Evolutionary conservation across 2,797 vertebrate species (phyloP).

Genomic region (Hafferia zeledoni): DNA sequence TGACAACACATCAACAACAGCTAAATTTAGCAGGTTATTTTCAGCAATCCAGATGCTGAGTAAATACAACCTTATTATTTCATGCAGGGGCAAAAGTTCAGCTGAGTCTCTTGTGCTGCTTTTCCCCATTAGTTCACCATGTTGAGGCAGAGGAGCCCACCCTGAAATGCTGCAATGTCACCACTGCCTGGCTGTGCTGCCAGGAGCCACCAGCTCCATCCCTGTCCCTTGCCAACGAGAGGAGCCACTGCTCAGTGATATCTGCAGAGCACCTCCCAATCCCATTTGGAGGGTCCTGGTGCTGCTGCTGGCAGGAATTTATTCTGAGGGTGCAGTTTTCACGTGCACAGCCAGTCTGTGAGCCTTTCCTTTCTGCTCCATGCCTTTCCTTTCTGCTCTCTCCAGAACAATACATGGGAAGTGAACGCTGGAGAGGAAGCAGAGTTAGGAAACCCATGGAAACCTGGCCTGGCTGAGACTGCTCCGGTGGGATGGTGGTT

Average conservation of each 20-base stretch:
- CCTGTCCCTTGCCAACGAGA: background rate
- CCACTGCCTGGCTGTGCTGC: background rate
- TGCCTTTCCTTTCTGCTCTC: conserved; percentile 13
- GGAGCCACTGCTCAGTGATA: background rate
- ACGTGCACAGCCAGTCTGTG: fast-evolving
- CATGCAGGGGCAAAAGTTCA: conserved; percentile 51
- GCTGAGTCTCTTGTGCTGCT: background rate
- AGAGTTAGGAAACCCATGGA: background rate
- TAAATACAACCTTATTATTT: conserved; percentile 57
- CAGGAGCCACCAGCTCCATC: background rate
- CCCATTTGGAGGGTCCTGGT: background rate
- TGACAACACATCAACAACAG: conserved; percentile 54
- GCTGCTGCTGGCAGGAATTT: background rate
- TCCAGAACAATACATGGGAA: conserved; percentile 47
- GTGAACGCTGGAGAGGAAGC: background rate
- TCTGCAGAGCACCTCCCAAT: fast-evolving
- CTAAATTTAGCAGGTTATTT: conserved; percentile 62
- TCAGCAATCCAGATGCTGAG: conserved; percentile 45
- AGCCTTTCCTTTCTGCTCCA: conserved; percentile 18
- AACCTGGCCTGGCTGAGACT: background rate
- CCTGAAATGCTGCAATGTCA: background rate
- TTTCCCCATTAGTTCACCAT: background rate
- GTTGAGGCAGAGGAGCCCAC: background rate
- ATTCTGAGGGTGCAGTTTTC: background rate
- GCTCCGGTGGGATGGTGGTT: fast-evolving